These are phyloP conservation scores for Periphyllus acericola DNA, from an alignment of 2,888 invertebrate genomes.

Conservation along the genomic window DNA sequence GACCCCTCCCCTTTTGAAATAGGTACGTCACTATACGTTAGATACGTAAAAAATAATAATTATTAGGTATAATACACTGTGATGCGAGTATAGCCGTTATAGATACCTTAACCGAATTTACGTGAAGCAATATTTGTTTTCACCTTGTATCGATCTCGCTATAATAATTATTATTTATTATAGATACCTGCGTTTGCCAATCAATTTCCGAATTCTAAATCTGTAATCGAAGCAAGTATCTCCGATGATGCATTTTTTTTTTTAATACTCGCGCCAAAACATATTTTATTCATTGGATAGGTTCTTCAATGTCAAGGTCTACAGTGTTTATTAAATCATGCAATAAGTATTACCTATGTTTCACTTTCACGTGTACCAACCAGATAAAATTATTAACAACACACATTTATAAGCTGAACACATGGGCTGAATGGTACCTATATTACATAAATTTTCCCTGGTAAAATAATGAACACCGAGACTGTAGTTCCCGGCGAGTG, in stretches of 20 bases:
- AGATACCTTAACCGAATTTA: not conserved
- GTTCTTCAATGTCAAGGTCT: conserved; percentile 60
- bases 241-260: conserved; percentile 19
- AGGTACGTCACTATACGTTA: too few species aligned
- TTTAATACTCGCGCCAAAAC: conserved; percentile 38
- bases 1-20: too few species aligned
- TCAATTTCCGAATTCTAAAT: not conserved
- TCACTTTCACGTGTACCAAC: conserved; percentile 47
- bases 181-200: not conserved
- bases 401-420: conserved; percentile 37
- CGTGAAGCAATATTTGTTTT: not conserved
- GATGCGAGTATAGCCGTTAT: too few species aligned
- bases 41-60: too few species aligned
- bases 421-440: not conserved
- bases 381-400: conserved; percentile 19
- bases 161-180: too few species aligned
- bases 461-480: not conserved
- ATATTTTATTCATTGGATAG: conserved; percentile 49
- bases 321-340: conserved; percentile 21
- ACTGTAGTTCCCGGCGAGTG: not conserved
- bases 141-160: too few species aligned
- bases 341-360: conserved; percentile 35
- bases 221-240: not conserved
- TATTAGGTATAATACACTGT: too few species aligned
- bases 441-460: conserved; percentile 12